Evolutionary conservation across 2,888 invertebrate genomes (phyloP), one percentile per base, ranked within the genome.

Genomic region (Spisula solida): DNA sequence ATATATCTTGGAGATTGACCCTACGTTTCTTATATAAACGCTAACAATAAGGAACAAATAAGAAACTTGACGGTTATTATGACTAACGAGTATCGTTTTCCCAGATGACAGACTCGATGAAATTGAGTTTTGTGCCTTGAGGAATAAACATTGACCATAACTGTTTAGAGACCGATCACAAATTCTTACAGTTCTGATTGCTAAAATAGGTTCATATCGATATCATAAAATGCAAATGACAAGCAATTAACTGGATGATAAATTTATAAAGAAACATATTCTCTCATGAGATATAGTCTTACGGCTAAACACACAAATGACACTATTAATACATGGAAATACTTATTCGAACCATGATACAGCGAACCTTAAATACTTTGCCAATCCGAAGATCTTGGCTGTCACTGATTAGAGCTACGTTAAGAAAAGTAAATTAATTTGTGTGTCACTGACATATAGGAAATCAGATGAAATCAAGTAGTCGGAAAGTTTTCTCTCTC

Each of bases 361-460:
- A 31, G 31, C 31, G 75, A 34, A 75, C 75, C 34, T 31, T 75
- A 34, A 34, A 75, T 31, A 12, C 29, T 34, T 34, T 75, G 34
- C 25, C 16, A 75, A 75, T 75, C 75, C 16, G 29, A 0, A 31
- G n/a, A 75, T 75, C 75, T 75, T 75, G 34, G 29, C 75, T 34
- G 29, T 75, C 75, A 75, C 75, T 75, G 75, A 75, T 75, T 75
- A 34, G 29, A 75, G 75, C 31, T 75, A 25, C 31, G 82, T 29
- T 66, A 51, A 75, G 83, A 48, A 83, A 83, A 75, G 83, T 83
- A 70, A 83, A 83, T 83, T 83, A 75, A 83, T 70, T 48, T 48
- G 34, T 29, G 60, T 83, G 75, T 75, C 41, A 29, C 48, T 75
- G 70, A 75, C 83, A 83, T 51, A 18, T 25, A 75, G 48, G 29